Conservation (phyloP, 2,113 vertebrate species). For the Ophiodon elongatus region DNA sequence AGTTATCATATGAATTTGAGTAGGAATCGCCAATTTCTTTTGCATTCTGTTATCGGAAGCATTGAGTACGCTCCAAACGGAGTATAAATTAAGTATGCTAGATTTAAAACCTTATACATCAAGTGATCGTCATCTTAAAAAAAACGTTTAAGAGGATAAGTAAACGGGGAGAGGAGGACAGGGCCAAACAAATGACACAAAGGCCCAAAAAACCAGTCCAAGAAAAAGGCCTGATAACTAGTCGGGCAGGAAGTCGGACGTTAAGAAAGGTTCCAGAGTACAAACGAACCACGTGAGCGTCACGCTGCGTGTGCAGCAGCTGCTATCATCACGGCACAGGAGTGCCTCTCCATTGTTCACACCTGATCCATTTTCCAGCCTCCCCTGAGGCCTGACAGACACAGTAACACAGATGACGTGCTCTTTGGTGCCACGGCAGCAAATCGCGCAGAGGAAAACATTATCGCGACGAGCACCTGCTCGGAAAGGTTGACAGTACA, state of each 20-base stretch:
- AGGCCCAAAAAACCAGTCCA: background rate
- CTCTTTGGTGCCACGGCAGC: slow-evolving; percentile 10
- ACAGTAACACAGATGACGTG: slow-evolving; percentile 23
- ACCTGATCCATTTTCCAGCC: slow-evolving; percentile 23
- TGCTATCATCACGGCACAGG: background rate
- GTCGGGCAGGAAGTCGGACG: background rate
- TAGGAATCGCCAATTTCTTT: background rate
- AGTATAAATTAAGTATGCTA: background rate
- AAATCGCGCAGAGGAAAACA: slow-evolving; percentile 17
- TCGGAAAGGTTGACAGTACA: slow-evolving; percentile 13
- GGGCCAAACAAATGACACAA: background rate
- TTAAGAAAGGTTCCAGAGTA: background rate
- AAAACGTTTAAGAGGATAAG: background rate
- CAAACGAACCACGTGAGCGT: background rate
- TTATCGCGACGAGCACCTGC: slow-evolving; percentile 11
- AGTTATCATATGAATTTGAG: background rate
- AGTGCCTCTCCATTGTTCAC: slow-evolving; percentile 17
- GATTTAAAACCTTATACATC: background rate
- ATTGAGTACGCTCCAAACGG: background rate
- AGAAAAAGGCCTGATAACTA: background rate
- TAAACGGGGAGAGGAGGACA: background rate
- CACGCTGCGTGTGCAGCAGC: slow-evolving; percentile 2
- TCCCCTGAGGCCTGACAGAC: slow-evolving; percentile 35
- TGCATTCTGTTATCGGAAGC: background rate
- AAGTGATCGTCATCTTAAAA: background rate